Conservation (phyloP, 2,113 vertebrate genomes). For the Petrocephalus microphthalmus region DNA sequence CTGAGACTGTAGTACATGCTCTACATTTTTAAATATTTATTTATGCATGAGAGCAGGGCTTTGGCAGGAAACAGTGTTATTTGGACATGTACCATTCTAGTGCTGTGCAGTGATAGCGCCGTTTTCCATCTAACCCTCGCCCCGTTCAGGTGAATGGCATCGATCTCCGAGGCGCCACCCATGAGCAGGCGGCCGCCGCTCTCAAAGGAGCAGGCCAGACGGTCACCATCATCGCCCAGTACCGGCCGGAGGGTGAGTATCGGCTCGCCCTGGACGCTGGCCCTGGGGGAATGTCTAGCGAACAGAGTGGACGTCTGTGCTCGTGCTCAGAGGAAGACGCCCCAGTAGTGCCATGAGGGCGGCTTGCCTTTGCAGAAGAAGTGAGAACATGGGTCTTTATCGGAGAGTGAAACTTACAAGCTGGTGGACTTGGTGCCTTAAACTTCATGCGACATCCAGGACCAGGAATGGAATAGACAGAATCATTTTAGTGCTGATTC, state of each 20-base stretch:
- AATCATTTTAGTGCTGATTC: background rate
- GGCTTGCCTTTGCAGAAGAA: background rate
- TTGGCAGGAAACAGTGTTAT: background rate
- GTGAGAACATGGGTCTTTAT: background rate
- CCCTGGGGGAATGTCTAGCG: background rate
- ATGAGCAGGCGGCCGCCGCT: conserved; percentile 87
- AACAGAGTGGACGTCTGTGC: background rate
- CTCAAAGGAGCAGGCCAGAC: conserved; percentile 92
- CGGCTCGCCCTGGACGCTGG: background rate
- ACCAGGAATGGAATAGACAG: background rate
- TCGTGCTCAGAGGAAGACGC: background rate
- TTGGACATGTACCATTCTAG: background rate
- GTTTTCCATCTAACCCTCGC: background rate
- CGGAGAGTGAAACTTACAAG: background rate
- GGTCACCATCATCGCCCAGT: conserved; percentile 90
- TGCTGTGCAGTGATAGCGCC: background rate
- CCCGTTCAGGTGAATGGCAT: conserved; percentile 82
- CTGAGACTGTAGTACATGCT: background rate
- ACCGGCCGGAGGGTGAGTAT: conserved; percentile 88
- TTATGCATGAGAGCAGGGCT: background rate
- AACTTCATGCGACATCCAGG: background rate
- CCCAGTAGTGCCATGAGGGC: background rate
- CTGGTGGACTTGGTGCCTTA: background rate
- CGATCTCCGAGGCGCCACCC: conserved; percentile 85
- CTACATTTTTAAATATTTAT: background rate